A percentile compares a stretch with the other conserved stretches of the same genome.
Evolutionary conservation across 2,797 vertebrate species (phyloP).

Genomic region (Lateolabrax maculatus): DNA sequence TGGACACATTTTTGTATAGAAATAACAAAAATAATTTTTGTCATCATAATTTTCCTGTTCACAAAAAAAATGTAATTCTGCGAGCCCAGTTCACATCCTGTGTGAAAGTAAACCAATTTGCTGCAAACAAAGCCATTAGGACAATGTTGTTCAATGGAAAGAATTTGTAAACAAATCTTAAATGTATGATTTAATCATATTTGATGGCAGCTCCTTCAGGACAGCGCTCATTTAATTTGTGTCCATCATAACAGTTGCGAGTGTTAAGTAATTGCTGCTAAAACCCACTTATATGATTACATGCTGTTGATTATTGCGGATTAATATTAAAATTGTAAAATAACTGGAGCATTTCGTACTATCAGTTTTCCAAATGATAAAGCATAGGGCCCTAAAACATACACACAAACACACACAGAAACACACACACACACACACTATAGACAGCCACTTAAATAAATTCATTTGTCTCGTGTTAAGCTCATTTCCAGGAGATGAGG

Average conservation of each 20-base stretch:
- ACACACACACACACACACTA: constrained; percentile 45
- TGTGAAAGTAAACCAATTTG: neutral
- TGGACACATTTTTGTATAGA: neutral
- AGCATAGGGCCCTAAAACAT: constrained; percentile 56
- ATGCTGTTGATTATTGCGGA: constrained; percentile 40
- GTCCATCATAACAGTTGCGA: constrained; percentile 15
- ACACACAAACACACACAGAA: constrained; percentile 50
- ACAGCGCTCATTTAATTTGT: constrained; percentile 31
- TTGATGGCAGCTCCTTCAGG: constrained; percentile 31
- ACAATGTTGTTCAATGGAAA: constrained; percentile 36
- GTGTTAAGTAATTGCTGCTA: constrained; percentile 28
- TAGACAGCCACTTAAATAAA: constrained; percentile 77
- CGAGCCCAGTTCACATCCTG: constrained; percentile 2
- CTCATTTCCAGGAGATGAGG: constrained; percentile 82
- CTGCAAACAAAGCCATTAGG: constrained; percentile 14
- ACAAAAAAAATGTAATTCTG: constrained; percentile 1
- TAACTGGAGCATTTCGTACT: constrained; percentile 21
- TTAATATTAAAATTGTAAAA: constrained; percentile 37
- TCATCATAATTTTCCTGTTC: neutral
- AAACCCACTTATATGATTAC: constrained; percentile 44
- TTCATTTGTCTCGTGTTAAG: constrained; percentile 83
- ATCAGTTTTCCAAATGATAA: constrained; percentile 28
- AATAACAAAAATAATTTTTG: neutral
- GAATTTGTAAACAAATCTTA: constrained; percentile 30
- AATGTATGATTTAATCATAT: constrained; percentile 37